These are phyloP conservation scores for Sinelater perroti DNA, from an alignment of 2,888 invertebrate species.

Conservation along the genomic window DNA sequence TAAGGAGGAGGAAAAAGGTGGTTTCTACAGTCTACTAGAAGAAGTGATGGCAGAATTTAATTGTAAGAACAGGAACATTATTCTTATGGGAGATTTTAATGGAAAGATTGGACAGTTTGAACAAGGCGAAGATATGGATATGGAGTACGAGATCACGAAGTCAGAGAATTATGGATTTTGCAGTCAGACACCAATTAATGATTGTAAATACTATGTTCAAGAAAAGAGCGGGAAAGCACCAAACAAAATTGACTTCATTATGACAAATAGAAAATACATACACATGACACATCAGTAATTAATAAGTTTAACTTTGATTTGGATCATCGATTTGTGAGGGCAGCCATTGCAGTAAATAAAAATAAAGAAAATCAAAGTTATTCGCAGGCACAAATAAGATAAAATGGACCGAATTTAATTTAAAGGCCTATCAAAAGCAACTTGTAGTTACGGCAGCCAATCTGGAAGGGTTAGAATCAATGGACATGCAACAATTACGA, in stretches of 20 bases:
- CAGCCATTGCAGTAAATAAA: background rate
- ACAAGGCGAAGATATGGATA: background rate
- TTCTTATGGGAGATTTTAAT: slow-evolving; percentile 2
- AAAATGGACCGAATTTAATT: background rate
- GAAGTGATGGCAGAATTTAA: slow-evolving; percentile 1
- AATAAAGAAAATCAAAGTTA: background rate
- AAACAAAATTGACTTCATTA: background rate
- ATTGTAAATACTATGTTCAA: background rate
- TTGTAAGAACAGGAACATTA: background rate
- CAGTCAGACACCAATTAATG: background rate
- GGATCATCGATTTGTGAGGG: background rate
- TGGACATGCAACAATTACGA: background rate
- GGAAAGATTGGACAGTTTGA: background rate
- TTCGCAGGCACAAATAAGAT: background rate
- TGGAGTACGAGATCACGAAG: background rate
- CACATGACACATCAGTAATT: background rate
- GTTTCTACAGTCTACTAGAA: background rate
- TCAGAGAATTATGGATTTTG: background rate
- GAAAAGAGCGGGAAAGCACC: background rate
- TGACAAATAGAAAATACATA: background rate
- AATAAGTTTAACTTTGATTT: background rate
- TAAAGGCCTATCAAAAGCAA: background rate
- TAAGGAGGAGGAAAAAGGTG: background rate
- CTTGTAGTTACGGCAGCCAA: background rate
- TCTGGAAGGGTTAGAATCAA: background rate